Evolutionary conservation across 35 echinoderm and acorn worm species (phyloP).

Genomic region (Apostichopus californicus): DNA sequence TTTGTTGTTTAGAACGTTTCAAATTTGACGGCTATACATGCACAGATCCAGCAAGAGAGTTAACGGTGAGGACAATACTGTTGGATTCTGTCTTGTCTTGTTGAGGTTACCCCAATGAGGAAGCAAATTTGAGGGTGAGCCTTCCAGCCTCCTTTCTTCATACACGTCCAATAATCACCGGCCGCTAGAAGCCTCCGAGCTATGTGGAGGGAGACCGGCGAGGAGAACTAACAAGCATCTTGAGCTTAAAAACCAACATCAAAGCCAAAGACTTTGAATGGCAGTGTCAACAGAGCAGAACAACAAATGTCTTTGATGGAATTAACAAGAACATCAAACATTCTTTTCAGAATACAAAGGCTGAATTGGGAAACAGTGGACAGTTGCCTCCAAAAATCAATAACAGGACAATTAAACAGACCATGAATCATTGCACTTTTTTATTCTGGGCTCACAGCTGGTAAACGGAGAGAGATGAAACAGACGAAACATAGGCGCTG

Average conservation of each 20-base stretch:
- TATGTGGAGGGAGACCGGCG: not conserved
- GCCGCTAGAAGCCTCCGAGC: not conserved
- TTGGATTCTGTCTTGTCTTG: not conserved
- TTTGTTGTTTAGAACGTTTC: too few relatives aligned
- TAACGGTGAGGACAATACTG: not conserved
- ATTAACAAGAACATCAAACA: conserved; percentile 1
- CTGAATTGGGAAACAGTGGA: not conserved
- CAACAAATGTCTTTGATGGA: not conserved
- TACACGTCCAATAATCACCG: not conserved
- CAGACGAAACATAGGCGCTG: too few relatives aligned
- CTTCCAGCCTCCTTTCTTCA: not conserved
- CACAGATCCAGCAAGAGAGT: not conserved
- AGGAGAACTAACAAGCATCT: not conserved
- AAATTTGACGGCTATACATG: not conserved
- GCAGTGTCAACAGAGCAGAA: not conserved
- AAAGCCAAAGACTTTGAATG: not conserved
- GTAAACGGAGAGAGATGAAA: too few relatives aligned
- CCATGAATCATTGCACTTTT: not conserved
- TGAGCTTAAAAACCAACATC: not conserved
- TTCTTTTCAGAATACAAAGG: not conserved
- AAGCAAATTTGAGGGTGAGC: not conserved
- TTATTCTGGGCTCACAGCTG: not conserved
- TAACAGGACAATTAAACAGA: not conserved
- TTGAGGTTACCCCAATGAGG: not conserved
- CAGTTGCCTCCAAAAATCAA: conserved; percentile 18